Evolutionary conservation across 2,888 invertebrate genomes (phyloP), one percentile per base, ranked within the genome.

Genomic region (Napeogenes inachia): DNA sequence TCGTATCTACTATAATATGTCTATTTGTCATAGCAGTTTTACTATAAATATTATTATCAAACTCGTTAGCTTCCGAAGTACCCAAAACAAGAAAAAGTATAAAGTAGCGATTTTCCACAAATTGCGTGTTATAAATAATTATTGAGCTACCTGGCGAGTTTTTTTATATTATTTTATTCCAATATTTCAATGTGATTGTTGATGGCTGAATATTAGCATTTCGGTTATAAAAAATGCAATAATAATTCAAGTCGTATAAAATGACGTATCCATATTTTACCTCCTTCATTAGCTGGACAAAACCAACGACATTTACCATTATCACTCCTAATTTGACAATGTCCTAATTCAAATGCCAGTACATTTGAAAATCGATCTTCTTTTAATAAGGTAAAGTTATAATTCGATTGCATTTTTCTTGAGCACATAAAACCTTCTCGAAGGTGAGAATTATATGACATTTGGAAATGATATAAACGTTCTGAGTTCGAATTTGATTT

Each of bases 291-390:
- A 88, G 83, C 73, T 71, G 78, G 71, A 86, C 85, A 85, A 83
- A 86, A 83, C 86, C 87, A 87, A 84, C 85, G 88, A 87, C 87
- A 87, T 88, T 87, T 83, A 87, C 81, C 81, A 80, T 78, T 70
- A 66, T 62, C 59, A 53, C 57, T 56, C 13, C 59, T 60, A 64
- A 60, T 64, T 55, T 57, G 65, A 55, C 73, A 81, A 76, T 45
- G 75, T 63, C 67, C 8, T 64, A 80, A 75, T 60, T 63, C 10
- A 64, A 64, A 56, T 8, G 42, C 59, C 5, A 8, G 0, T 13
- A 13, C 60, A 67, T 35, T 42, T 3, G 3, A 67, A 65, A 66
- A 56, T 57, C 30, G 32, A 68, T 70, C 60, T 66, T 73, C 69
- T 13, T 2, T 0, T 0, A 0, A 0, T 0, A 0, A 0, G 0